Percentiles rank a stretch among this genome's conserved stretches.
Conservation (phyloP, 2,797 vertebrate species). For the Staurois parvus region DNA sequence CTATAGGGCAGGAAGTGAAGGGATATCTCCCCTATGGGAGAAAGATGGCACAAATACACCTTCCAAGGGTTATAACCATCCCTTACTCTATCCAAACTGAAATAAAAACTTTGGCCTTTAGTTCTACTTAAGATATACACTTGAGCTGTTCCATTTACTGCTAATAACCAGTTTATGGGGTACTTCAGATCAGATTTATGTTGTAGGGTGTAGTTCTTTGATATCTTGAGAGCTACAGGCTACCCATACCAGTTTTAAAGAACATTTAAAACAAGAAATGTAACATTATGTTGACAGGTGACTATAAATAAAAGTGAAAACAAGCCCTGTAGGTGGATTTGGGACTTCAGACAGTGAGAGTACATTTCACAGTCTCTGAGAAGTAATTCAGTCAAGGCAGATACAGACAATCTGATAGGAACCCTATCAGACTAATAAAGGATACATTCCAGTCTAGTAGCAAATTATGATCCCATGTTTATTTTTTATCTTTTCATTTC, state of each 20-base stretch:
- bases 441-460: constrained; percentile 58
- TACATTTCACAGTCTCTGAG: constrained; percentile 46
- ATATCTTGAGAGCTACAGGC: background rate
- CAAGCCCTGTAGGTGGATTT: constrained; percentile 37
- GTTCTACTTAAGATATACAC: no score
- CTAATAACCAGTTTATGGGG: background rate
- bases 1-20: no score
- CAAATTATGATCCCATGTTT: constrained; percentile 58
- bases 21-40: no score
- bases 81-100: no score
- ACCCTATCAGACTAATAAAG: constrained; percentile 59
- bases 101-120: no score
- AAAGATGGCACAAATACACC: no score
- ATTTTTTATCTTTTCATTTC: constrained; percentile 54
- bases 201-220: no score
- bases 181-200: background rate
- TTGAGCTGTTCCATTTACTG: background rate
- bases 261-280: constrained; percentile 25
- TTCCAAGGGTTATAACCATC: no score
- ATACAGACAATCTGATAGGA: constrained; percentile 57
- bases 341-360: constrained; percentile 20
- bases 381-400: constrained; percentile 56
- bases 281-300: constrained; percentile 5
- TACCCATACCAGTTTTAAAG: background rate
- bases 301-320: constrained; percentile 16